A percentile compares a stretch with the other conserved stretches of the same genome.
Evolutionary conservation across 2,113 vertebrate genomes (phyloP).

Genomic region (Pycnonotus jocosus): DNA sequence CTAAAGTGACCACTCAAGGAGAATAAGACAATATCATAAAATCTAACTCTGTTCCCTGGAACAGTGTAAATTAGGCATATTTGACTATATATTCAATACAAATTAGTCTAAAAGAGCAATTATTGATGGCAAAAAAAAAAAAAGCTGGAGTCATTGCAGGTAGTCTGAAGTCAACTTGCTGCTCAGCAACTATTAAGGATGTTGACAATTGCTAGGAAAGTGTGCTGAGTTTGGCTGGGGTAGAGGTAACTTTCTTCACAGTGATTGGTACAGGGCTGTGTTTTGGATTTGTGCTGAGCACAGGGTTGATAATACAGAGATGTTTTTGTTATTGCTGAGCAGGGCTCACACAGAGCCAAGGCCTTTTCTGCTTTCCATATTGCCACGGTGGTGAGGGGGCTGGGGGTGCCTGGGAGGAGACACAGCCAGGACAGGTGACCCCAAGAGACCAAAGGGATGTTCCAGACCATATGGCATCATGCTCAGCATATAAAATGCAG

Average conservation of each 20-base stretch:
- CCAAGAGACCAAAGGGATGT: neutral
- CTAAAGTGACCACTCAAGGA: neutral
- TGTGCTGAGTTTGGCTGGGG: neutral
- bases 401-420: neutral
- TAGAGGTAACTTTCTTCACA: neutral
- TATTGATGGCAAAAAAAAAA: neutral
- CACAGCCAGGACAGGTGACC: neutral
- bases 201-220: neutral
- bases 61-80: neutral
- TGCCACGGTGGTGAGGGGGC: fast-evolving
- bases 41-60: neutral
- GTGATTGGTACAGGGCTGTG: neutral
- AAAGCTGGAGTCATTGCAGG: neutral
- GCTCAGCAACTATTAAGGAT: neutral
- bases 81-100: neutral
- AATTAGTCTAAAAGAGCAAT: neutral
- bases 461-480: neutral
- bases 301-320: neutral
- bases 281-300: neutral
- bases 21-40: neutral
- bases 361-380: neutral
- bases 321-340: neutral
- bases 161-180: neutral
- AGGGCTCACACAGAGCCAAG: neutral
- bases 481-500: neutral